Percentiles rank a stretch among this genome's conserved stretches.
Evolutionary conservation across 1,140 invertebrate genomes (phyloP).

Genomic region (Drosophila melanogaster): Release_6_plus_ISO1_MT NT_033777.3:12963501-12964000

Average conservation of each 20-base stretch:
- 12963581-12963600: too few relatives aligned
- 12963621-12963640: slow-evolving; percentile 8
- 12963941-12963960: background rate
- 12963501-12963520: too few relatives aligned
- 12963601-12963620: background rate
- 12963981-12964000: slow-evolving; percentile 75
- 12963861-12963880: slow-evolving; percentile 59
- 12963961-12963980: slow-evolving; percentile 52
- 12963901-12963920: slow-evolving; percentile 74
- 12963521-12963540: too few relatives aligned
- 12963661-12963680: slow-evolving; percentile 14
- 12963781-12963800: slow-evolving; percentile 4
- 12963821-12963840: slow-evolving; percentile 69
- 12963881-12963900: slow-evolving; percentile 60
- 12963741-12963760: slow-evolving; percentile 24
- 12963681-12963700: slow-evolving; percentile 20
- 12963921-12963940: background rate
- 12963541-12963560: too few relatives aligned
- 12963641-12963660: slow-evolving; percentile 4
- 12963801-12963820: slow-evolving; percentile 43
- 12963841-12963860: slow-evolving; percentile 34
- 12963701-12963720: slow-evolving; percentile 43
- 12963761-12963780: slow-evolving; percentile 49
- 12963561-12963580: too few relatives aligned
- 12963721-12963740: slow-evolving; percentile 30